These are phyloP conservation scores for Bombus soroeensis DNA, from an alignment of 1,140 invertebrate genomes.

Conservation along the genomic window DNA sequence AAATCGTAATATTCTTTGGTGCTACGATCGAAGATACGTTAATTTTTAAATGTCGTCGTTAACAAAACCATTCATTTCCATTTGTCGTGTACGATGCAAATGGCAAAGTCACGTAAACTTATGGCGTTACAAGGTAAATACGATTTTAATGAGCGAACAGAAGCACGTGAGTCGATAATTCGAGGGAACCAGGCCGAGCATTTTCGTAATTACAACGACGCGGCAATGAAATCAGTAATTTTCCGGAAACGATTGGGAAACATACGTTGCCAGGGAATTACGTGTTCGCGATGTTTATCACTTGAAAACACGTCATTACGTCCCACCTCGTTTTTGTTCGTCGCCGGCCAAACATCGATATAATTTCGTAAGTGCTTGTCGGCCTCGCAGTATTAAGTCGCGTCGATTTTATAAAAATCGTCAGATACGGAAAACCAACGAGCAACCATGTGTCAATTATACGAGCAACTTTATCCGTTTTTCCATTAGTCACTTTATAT, in stretches of 20 bases:
- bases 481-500: no score
- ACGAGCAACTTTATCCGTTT: no score
- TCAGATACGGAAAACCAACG: no score
- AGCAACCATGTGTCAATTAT: no score
- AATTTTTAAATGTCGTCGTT: not conserved
- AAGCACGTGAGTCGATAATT: constrained; percentile 51
- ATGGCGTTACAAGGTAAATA: constrained; percentile 52
- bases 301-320: not conserved
- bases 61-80: not conserved
- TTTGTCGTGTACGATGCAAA: no score
- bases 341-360: not conserved
- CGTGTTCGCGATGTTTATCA: not conserved
- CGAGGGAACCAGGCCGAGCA: constrained; percentile 33
- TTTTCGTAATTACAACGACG: constrained; percentile 59
- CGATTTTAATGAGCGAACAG: constrained; percentile 57
- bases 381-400: no score
- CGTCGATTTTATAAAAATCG: not conserved
- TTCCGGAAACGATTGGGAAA: constrained; percentile 61
- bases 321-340: not conserved
- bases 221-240: constrained; percentile 60
- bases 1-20: not conserved
- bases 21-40: not conserved
- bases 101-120: no score
- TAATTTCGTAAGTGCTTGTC: constrained; percentile 3
- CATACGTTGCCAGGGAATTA: constrained; percentile 68